Evolutionary conservation across 2,888 invertebrate species (phyloP).

Genomic region (Gisinianus flammeolus): DNA sequence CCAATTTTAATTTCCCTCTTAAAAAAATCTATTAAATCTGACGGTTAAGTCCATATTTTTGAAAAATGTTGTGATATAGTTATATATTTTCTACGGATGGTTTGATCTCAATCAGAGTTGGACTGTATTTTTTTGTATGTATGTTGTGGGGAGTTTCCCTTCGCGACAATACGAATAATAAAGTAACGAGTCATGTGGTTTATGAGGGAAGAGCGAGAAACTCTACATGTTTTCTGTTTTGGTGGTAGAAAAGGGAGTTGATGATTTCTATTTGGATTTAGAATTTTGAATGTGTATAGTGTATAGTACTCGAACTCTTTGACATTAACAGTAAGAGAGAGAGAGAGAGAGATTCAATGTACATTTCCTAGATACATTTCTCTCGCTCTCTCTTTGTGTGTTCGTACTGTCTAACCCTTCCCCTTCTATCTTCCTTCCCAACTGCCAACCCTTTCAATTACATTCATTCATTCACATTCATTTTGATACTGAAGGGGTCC

Average conservation of each 20-base stretch:
- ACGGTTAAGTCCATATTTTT: too few relatives aligned
- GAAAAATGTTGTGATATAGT: too few relatives aligned
- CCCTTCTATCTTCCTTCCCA: constrained; percentile 9
- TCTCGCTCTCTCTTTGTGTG: neutral
- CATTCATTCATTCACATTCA: neutral
- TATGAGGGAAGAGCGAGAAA: neutral
- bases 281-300: neutral
- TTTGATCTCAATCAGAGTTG: too few relatives aligned
- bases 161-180: neutral
- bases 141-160: too few relatives aligned
- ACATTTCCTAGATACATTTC: neutral
- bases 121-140: too few relatives aligned
- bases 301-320: neutral
- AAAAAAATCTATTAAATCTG: too few relatives aligned
- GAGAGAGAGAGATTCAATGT: neutral
- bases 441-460: constrained; percentile 22
- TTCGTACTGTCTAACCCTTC: neutral
- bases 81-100: too few relatives aligned
- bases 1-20: too few relatives aligned
- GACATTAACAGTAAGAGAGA: neutral
- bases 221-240: neutral
- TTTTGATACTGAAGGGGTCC: neutral
- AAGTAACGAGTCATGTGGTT: neutral
- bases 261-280: neutral
- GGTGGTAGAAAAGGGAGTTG: neutral